Percentiles rank a stretch among this genome's conserved stretches.
Evolutionary conservation across 2,113 vertebrate species (phyloP).

Genomic region (Odontesthes bonariensis): DNA sequence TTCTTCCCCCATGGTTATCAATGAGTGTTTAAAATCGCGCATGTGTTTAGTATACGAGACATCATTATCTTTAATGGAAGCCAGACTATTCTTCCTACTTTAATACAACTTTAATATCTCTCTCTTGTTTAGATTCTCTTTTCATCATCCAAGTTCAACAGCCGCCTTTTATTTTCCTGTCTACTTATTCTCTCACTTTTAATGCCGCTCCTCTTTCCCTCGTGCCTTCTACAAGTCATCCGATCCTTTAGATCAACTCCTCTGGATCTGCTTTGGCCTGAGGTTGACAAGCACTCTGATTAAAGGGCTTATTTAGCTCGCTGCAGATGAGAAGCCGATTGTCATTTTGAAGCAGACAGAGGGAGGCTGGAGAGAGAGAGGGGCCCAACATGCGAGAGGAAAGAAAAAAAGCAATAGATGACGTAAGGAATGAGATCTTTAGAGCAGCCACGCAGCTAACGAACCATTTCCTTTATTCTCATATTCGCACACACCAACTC

Average conservation of each 20-base stretch:
- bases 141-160: slow-evolving; percentile 50
- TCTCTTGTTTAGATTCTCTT: slow-evolving; percentile 14
- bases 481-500: slow-evolving; percentile 50
- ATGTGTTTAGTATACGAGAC: slow-evolving; percentile 6
- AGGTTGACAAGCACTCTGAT: slow-evolving; percentile 78
- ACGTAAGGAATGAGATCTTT: slow-evolving; percentile 72
- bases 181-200: slow-evolving; percentile 38
- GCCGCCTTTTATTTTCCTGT: slow-evolving; percentile 33
- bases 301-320: slow-evolving; percentile 77
- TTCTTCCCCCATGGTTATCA: neutral
- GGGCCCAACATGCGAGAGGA: slow-evolving; percentile 37
- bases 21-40: neutral
- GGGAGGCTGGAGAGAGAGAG: slow-evolving; percentile 52
- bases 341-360: slow-evolving; percentile 67
- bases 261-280: slow-evolving; percentile 59
- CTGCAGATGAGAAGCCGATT: slow-evolving; percentile 68
- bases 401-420: slow-evolving; percentile 43
- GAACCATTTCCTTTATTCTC: slow-evolving; percentile 71
- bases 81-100: slow-evolving; percentile 2
- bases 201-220: slow-evolving; percentile 21
- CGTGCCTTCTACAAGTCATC: slow-evolving; percentile 58
- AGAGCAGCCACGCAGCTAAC: slow-evolving; percentile 59
- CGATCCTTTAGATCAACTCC: slow-evolving; percentile 73
- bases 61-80: slow-evolving; percentile 5
- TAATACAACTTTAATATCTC: slow-evolving; percentile 17